Base-by-base conservation (phyloP, 2,888 invertebrate species). In the Epistrophe grossulariae region DNA sequence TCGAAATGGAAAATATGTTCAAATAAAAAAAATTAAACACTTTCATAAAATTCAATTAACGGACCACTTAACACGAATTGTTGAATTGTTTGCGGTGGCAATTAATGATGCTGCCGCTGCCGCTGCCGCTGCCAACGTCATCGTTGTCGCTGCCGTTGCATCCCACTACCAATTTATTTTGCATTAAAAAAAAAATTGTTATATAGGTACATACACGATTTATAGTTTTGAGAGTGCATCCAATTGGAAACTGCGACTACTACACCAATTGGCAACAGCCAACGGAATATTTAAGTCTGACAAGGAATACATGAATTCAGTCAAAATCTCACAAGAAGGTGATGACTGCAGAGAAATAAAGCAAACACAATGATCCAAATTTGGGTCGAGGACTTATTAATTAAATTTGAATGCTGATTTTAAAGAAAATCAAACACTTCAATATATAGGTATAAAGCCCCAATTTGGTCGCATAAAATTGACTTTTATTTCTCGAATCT, bases 21-120 rank as follows among this genome's bases (percentile, higher is more conserved):
- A 68, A 50, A 70, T 55, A 60, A 17, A 64, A 19, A 24, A 62
- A 48, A 57, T 59, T n/a, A 62, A 57, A 38, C 60, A 60, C 60
- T 73, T 79, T 83, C 79, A 83, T 83, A 83, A 79, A 83, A 83
- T 83, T 83, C 79, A 83, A 83, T 83, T 83, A 83, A 83, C 57
- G 83, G 73, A 72, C 73, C 79, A 83, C 79, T 83, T 83, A 83
- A 83, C 79, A 79, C 60, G 79, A 83, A 83, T 73, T 79, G 79
- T 73, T 83, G 79, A 83, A 83, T 73, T 79, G 79, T 73, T 83
- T 83, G 83, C 73, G 68, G 66, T 62, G 79, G 78, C 78, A 78
- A 82, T 82, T 82, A 82, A 78, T 66, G 72, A 43, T 50, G 64
- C 43, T 66, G 66, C 81, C 9, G 13, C 17, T 31, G 48, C n/a